Evolutionary conservation across 2,113 vertebrate genomes (phyloP).

Genomic region (Ageneiosus marmoratus): DNA sequence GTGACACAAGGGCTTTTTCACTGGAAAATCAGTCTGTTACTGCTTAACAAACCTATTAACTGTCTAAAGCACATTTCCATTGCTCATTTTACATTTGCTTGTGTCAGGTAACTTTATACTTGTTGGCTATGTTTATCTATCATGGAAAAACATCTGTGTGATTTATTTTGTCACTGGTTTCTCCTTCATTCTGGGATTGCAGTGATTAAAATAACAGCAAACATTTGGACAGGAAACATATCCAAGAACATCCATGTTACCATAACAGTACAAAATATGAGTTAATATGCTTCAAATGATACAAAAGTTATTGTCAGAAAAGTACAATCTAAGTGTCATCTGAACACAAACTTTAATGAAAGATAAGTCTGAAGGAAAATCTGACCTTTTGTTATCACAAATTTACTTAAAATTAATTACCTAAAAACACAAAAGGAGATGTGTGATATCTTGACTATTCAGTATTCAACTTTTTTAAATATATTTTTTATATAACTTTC

Average conservation of each 20-base stretch:
- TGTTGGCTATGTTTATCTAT: not conserved
- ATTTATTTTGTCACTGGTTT: not conserved
- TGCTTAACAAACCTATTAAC: not conserved
- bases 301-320: not conserved
- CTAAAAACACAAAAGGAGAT: not conserved
- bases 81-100: not conserved
- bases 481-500: no score
- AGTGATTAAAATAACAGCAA: not conserved
- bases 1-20: not conserved
- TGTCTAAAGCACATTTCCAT: not conserved
- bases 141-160: not conserved
- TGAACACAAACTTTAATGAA: not conserved
- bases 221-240: not conserved
- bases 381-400: not conserved
- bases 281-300: no score
- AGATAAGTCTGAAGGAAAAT: not conserved
- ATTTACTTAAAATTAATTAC: not conserved
- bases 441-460: not conserved
- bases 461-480: no score
- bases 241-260: not conserved
- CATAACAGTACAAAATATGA: no score
- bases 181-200: not conserved
- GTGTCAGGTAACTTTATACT: not conserved
- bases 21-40: not conserved
- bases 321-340: not conserved